Evolutionary conservation across 2,888 invertebrate species (phyloP), one percentile per base, ranked within the genome.

Genomic region (Hemaris fuciformis): DNA sequence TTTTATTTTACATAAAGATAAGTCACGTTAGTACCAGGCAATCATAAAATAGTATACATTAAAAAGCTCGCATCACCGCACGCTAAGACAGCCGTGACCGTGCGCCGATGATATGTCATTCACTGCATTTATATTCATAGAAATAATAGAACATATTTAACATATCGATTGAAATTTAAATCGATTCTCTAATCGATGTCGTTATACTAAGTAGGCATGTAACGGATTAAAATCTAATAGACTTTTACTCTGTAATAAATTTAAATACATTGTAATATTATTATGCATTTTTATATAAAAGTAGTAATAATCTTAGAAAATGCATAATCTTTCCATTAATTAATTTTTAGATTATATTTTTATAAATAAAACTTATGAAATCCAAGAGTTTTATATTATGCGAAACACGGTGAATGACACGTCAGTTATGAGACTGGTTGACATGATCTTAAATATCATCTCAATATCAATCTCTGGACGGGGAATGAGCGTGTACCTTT

Each of bases 101-200:
- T 59, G 62, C 64, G 66, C 45, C 8, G 63, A 62, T 66, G 18
- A 53, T 53, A 31, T 31, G 31, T 74, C 62, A 66, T 68, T 72
- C 66, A 43, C 0, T 57, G 72, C 70, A 72, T 77, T 69, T 67
- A 65, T 73, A 75, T 75, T 73, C 75, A 76, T 73, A 68, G 71
- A 73, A 18, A 69, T 59, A 43, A 43, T 18, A 43, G 43, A 42
- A 43, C 31, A 15, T 48, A 48, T 53, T 31, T 53, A 53, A 20
- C 18, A 18, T 31, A 53, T 53, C 53, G 27, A 53, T 53, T 31
- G 53, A 53, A 18, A 53, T 53, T 53, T 15, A 31, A 53, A 53
- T 53, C 10, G 27, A 31, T 53, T 8, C 18, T 53, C 3, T 53
- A 27, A 31, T 53, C 27, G 10, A 3, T 27, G 15, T 27, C 15